Evolutionary conservation across 2,888 invertebrate species (phyloP).

Genomic region (Mythimna ferrago): DNA sequence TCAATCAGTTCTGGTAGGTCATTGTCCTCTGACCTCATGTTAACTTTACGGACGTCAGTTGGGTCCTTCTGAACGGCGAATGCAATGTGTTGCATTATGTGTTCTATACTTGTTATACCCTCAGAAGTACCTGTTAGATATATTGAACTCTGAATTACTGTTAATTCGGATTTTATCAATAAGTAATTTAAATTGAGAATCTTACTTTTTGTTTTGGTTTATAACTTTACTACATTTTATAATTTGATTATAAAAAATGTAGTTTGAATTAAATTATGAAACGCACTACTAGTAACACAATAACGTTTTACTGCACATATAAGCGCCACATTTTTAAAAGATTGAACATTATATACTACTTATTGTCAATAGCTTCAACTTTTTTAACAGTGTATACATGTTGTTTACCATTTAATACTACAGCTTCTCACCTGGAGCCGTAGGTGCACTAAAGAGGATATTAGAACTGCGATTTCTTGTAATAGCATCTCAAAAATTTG

Average conservation of each 20-base stretch:
- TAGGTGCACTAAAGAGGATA: too few species aligned
- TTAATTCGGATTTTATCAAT: not conserved
- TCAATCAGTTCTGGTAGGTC: conserved; percentile 89
- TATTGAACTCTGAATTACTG: not conserved
- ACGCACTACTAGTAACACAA: not conserved
- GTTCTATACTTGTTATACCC: conserved; percentile 91
- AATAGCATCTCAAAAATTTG: not conserved
- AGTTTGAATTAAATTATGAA: too few species aligned
- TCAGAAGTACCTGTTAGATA: conserved; percentile 88
- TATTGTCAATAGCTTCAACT: too few species aligned
- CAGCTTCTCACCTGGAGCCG: too few species aligned
- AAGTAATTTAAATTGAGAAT: not conserved
- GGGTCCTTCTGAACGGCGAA: conserved; percentile 90
- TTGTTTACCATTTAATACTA: not conserved
- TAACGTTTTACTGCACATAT: too few species aligned
- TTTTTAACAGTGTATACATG: too few species aligned
- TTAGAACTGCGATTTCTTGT: not conserved
- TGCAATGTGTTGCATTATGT: conserved; percentile 93
- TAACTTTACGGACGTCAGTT: conserved; percentile 89
- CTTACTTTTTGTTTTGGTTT: not conserved
- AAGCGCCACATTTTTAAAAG: not conserved
- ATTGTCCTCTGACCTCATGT: conserved; percentile 87
- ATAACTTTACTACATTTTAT: too few species aligned
- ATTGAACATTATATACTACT: not conserved
- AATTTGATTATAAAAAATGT: too few species aligned